Evolutionary conservation across 2,888 invertebrate genomes (phyloP), one percentile per base, ranked within the genome.

Genomic region (Campopleginae sp.): DNA sequence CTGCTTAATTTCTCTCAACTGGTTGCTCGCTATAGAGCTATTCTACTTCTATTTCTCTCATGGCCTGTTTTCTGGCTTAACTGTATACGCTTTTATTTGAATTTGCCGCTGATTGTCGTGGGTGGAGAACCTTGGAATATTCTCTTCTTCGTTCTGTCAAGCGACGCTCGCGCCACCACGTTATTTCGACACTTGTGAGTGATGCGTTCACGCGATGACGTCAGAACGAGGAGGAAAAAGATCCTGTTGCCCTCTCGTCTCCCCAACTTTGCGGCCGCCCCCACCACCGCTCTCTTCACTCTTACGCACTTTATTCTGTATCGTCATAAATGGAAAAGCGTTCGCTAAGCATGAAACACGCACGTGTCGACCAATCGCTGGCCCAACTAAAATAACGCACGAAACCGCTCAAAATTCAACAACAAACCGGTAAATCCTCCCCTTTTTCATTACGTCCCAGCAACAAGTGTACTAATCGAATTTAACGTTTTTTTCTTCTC

Each of bases 21-120:
- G 14, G 58, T 51, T 74, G 58, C 33, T 72, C 5, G 27, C 58
- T 54, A 51, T 54, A 71, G n/a, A n/a, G n/a, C n/a, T n/a, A n/a
- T n/a, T n/a, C 48, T 46, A 58, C 77, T 71, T 17, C 77, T 51
- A 70, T 81, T 74, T 70, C 70, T 82, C 65, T 82, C 70, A 42
- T 74, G 68, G 65, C 65, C 75, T 48, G 72, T 71, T 82, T 78
- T 82, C 68, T 74, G 71, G 71, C 82, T 58, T 70, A 82, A 54
- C 61, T 27, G 66, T 61, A 65, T 84, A 68, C 65, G 65, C 65
- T 83, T 86, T 79, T 88, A 87, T 91, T 91, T 90, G 90, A 91
- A 91, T 91, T 91, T 91, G 89, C 90, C 91, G 90, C 91, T 90
- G 90, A 90, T 91, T 90, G 89, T 87, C 87, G 88, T 87, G 86